Evolutionary conservation across 2,797 vertebrate genomes (phyloP).

Genomic region (Tokudaia muenninki): DNA sequence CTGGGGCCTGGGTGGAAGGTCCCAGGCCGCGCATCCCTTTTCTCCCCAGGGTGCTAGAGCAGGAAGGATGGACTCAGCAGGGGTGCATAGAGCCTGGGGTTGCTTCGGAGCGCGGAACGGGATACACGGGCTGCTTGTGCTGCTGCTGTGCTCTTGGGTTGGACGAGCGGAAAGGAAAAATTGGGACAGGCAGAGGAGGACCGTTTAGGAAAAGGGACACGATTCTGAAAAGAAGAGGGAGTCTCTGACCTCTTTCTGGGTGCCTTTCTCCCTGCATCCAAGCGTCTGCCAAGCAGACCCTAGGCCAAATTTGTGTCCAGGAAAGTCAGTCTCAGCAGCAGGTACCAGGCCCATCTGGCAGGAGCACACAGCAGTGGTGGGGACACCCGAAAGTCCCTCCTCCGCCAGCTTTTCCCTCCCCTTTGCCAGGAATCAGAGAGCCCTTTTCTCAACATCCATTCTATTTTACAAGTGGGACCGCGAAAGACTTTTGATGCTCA

Average conservation of each 20-base stretch:
- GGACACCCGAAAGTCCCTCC: background rate
- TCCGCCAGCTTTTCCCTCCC: background rate
- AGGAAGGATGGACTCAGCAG: background rate
- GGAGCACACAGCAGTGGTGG: background rate
- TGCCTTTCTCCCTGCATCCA: background rate
- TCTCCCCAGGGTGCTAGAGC: background rate
- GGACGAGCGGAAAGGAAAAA: background rate
- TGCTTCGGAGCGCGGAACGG: background rate
- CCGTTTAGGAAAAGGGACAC: background rate
- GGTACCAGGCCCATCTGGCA: background rate
- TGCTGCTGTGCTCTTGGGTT: background rate
- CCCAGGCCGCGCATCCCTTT: background rate
- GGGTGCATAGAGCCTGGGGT: background rate
- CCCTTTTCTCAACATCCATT: background rate
- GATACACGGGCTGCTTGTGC: fast-evolving
- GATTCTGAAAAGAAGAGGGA: background rate
- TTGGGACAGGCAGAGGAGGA: background rate
- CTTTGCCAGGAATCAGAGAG: background rate
- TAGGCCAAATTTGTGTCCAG: background rate
- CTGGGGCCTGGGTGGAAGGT: background rate
- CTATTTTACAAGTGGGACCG: background rate
- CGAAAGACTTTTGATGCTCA: slow-evolving; percentile 13
- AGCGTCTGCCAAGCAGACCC: background rate
- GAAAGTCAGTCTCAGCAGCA: background rate
- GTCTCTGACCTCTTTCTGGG: slow-evolving; percentile 13